Base-by-base conservation (phyloP, 2,888 invertebrate genomes). In the Drosophila fungiperda region DNA sequence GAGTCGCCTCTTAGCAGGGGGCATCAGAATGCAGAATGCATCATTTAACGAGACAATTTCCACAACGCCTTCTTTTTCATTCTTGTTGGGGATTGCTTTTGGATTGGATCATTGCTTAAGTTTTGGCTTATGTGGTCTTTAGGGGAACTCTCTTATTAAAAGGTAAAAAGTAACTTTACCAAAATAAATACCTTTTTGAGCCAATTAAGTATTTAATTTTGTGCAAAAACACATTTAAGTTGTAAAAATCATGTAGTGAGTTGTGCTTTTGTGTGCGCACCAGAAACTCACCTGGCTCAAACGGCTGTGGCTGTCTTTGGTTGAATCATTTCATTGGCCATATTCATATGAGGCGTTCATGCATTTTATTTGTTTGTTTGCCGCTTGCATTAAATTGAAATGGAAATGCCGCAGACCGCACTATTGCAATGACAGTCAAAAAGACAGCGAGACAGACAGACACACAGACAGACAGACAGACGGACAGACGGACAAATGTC, bases 391-490 rank as follows among this genome's bases (percentile, higher is more conserved):
- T 86, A 89, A 86, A 89, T 89, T 87, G 86, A 89, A 87, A 86
- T 86, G 82, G 86, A 85, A 86, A 89, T 84, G 80, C 90, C 89
- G 74, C 88, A 87, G 78, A 87, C 80, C 88, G 73, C 87, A 84
- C 49, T 68, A 66, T 81, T 68, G 68, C 64, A 67, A 62, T 59
- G 78, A 80, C 78, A 78, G 67, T 68, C 67, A 62, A 54, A 38
- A 42, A 20, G 67, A 38, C 36, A 36, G 49, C 38, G 38, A 32
- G 48, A 36, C 29, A 23, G 45, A 23, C 50, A 20, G 33, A 55
- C 35, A 3, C 54, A 23, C 53, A 26, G 29, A 38, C 61, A 26
- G 63, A 33, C 55, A 29, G 52, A 20, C 50, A 52, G 57, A 33
- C 59, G 49, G 60, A 53, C 66, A 70, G 63, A 57, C 29, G 6